These are phyloP conservation scores for Aurelia aurita DNA, from an alignment of 30 jellyfish, hydroid and myxozoan genomes.

Conservation along the genomic window DNA sequence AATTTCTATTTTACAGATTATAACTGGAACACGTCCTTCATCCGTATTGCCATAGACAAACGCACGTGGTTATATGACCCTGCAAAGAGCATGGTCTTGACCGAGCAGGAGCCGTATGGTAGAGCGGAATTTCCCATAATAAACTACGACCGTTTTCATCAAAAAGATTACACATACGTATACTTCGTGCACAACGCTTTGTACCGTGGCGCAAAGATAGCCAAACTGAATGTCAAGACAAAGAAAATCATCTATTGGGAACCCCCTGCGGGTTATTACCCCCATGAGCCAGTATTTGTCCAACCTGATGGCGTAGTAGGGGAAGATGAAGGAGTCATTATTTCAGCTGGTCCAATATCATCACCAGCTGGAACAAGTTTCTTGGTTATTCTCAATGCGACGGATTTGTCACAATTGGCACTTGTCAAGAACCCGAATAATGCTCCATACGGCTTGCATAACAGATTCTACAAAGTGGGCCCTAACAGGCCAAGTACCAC, in stretches of 20 bases:
- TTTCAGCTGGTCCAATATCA: constrained; percentile 67
- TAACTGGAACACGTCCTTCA: constrained; percentile 49
- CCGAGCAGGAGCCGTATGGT: constrained; percentile 47
- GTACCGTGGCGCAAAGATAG: constrained; percentile 42
- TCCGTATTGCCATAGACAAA: constrained; percentile 67
- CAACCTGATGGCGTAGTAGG: constrained; percentile 36
- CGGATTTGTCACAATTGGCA: constrained; percentile 55
- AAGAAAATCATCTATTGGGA: constrained; percentile 41
- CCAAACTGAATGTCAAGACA: constrained; percentile 57
- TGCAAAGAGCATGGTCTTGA: constrained; percentile 35
- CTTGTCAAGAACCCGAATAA: constrained; percentile 58
- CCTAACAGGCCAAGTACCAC: background rate
- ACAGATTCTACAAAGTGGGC: constrained; percentile 35
- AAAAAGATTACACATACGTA: constrained; percentile 47
- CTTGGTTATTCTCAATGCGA: constrained; percentile 56
- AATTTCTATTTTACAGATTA: no score
- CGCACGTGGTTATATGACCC: constrained; percentile 54
- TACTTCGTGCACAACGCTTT: constrained; percentile 60
- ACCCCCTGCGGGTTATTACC: constrained; percentile 68
- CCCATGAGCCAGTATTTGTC: constrained; percentile 72
- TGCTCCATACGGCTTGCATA: constrained; percentile 56
- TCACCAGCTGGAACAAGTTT: constrained; percentile 65
- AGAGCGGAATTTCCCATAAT: constrained; percentile 58
- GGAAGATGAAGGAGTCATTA: constrained; percentile 61
- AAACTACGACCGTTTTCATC: constrained; percentile 59